These are phyloP conservation scores for Lochmaea crataegi DNA, from an alignment of 2,888 invertebrate species.

Conservation along the genomic window DNA sequence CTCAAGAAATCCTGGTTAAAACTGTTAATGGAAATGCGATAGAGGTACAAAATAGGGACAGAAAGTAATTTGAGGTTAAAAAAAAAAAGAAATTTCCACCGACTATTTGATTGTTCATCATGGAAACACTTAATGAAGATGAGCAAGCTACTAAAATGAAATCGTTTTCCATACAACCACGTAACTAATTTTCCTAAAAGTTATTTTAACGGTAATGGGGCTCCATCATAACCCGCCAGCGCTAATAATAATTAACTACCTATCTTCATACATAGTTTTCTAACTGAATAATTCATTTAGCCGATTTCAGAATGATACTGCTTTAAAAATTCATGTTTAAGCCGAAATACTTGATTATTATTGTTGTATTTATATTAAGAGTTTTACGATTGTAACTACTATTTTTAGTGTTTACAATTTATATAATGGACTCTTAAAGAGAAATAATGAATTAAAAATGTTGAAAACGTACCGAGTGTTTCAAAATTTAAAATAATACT, in stretches of 20 bases:
- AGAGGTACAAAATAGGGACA: too few species aligned
- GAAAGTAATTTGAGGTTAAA: too few species aligned
- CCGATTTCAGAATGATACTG: not conserved
- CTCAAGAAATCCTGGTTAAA: too few species aligned
- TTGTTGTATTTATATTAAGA: not conserved
- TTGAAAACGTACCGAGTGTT: not conserved
- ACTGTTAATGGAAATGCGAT: too few species aligned
- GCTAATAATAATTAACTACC: constrained; percentile 19
- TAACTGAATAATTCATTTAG: constrained; percentile 11
- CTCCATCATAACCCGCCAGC: constrained; percentile 12
- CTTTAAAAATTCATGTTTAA: not conserved
- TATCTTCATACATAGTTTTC: constrained; percentile 9
- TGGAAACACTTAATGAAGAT: constrained; percentile 6
- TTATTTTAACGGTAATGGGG: constrained; percentile 16
- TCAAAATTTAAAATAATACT: not conserved
- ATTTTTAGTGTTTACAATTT: not conserved
- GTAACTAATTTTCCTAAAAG: constrained; percentile 14
- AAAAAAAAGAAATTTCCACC: too few species aligned
- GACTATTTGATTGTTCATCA: not conserved
- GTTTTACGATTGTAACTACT: not conserved
- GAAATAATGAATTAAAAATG: not conserved
- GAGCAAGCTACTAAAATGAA: constrained; percentile 10
- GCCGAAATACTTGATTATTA: not conserved
- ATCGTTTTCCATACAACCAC: constrained; percentile 15
- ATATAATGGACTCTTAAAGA: too few species aligned